Evolutionary conservation across 2,113 vertebrate genomes (phyloP).

Genomic region (Empidonax alnorum): DNA sequence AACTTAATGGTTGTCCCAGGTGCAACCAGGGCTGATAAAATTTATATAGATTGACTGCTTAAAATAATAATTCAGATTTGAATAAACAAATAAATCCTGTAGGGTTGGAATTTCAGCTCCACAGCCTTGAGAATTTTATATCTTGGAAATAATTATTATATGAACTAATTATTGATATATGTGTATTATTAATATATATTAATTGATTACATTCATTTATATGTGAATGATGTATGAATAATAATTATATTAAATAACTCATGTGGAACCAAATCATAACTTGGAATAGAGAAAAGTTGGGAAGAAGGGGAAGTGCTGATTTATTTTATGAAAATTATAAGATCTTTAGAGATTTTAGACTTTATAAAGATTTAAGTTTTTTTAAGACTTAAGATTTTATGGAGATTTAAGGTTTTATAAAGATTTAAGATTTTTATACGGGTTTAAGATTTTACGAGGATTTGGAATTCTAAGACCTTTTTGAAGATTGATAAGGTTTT

Average conservation of each 20-base stretch:
- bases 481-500: too few relatives aligned
- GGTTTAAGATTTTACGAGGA: background rate
- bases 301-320: background rate
- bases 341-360: background rate
- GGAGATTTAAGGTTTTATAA: background rate
- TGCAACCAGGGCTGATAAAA: background rate
- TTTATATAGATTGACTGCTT: background rate
- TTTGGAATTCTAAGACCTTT: background rate
- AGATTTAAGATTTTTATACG: background rate
- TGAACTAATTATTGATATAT: background rate
- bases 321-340: background rate
- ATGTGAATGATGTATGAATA: too few relatives aligned
- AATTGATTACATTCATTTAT: background rate
- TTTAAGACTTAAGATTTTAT: background rate
- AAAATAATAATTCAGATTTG: background rate
- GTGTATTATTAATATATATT: too few relatives aligned
- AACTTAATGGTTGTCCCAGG: background rate
- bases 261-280: background rate
- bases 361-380: background rate
- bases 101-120: background rate
- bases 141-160: background rate
- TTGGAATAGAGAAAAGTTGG: fast-evolving
- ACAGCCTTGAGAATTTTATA: too few relatives aligned
- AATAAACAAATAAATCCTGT: background rate
- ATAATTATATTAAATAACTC: background rate